Evolutionary conservation across 2,797 vertebrate species (phyloP).

Genomic region (Microctenopoma steveboyesi): DNA sequence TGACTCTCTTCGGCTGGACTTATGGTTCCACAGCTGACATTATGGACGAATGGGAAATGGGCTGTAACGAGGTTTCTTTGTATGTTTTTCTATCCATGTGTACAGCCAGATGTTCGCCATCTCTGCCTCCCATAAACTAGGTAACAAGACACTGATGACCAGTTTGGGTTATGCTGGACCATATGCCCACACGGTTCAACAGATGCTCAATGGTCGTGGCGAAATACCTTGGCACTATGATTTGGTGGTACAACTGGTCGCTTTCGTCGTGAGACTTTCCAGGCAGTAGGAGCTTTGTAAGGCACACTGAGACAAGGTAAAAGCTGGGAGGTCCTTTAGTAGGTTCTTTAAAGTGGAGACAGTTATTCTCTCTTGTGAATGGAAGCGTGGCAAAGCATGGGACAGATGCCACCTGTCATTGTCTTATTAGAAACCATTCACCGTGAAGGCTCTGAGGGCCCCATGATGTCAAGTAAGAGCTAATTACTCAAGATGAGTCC

Average conservation of each 20-base stretch:
- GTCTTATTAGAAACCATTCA: slow-evolving; percentile 31
- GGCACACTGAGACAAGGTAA: background rate
- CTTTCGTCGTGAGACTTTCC: background rate
- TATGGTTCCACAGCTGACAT: slow-evolving; percentile 42
- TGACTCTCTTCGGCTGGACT: slow-evolving; percentile 37
- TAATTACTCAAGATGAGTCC: slow-evolving; percentile 62
- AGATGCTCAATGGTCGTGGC: background rate
- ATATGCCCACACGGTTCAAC: slow-evolving; percentile 43
- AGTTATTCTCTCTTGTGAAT: slow-evolving; percentile 23
- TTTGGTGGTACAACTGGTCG: background rate
- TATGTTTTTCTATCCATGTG: slow-evolving; percentile 66
- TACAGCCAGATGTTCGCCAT: slow-evolving; percentile 62
- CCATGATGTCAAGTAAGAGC: slow-evolving; percentile 40
- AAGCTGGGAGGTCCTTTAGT: background rate
- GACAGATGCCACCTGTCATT: slow-evolving; percentile 45
- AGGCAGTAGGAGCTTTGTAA: background rate
- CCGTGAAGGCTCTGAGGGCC: slow-evolving; percentile 24
- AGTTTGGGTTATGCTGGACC: slow-evolving; percentile 32
- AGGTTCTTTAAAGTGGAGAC: background rate
- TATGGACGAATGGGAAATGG: slow-evolving; percentile 47
- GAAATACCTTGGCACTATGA: background rate
- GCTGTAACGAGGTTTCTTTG: slow-evolving; percentile 53
- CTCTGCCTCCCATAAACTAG: slow-evolving; percentile 42
- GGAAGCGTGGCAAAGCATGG: slow-evolving; percentile 24
- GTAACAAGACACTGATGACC: slow-evolving; percentile 64